A percentile compares a stretch with the other conserved stretches of the same genome.
Conservation (phyloP, 2,113 vertebrate genomes). For the Cariama cristata region DNA sequence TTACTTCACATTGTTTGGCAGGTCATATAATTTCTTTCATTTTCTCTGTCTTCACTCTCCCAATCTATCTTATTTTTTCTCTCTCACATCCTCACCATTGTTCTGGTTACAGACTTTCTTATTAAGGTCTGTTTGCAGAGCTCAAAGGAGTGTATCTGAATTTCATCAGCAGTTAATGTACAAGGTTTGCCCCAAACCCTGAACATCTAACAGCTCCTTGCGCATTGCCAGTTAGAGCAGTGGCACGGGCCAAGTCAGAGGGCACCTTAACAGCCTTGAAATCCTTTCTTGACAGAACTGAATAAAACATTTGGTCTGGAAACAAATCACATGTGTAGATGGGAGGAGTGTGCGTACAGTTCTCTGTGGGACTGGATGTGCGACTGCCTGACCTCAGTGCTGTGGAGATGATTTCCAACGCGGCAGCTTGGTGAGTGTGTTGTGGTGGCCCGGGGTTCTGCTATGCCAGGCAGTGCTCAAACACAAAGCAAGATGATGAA, state of each 20-base stretch:
- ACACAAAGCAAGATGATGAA: neutral
- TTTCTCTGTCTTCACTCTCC: neutral
- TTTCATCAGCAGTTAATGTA: neutral
- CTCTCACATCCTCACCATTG: neutral
- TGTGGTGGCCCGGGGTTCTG: neutral
- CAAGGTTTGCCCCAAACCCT: neutral
- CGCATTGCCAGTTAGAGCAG: neutral
- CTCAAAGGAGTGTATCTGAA: neutral
- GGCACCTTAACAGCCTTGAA: neutral
- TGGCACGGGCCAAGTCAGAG: neutral
- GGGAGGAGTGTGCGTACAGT: neutral
- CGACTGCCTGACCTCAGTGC: neutral
- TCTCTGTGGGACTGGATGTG: neutral
- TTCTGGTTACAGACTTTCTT: neutral
- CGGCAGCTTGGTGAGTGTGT: neutral
- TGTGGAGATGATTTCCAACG: neutral
- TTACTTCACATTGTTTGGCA: neutral
- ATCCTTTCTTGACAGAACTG: neutral
- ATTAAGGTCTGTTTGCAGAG: neutral
- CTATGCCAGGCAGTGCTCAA: neutral
- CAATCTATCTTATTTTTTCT: neutral
- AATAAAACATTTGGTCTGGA: neutral
- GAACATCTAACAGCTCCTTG: neutral
- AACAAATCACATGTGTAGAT: neutral
- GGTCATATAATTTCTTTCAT: neutral